Evolutionary conservation across 1,140 invertebrate species (phyloP).

Genomic region (Drosophila parabipectinata): DNA sequence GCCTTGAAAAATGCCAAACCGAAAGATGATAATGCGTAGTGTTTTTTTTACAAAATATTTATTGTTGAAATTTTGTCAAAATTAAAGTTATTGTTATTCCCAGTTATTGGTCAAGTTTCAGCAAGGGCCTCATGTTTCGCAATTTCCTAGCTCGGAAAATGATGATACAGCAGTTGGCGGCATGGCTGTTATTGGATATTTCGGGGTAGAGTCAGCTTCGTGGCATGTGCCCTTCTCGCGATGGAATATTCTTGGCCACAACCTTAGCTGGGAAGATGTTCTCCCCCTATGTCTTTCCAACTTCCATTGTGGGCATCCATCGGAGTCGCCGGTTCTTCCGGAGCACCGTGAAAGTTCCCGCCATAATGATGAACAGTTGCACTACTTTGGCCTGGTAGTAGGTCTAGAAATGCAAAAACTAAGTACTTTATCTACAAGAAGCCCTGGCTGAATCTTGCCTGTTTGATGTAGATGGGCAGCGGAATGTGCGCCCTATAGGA

Average conservation of each 20-base stretch:
- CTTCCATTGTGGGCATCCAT: not conserved
- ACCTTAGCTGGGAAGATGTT: too few relatives aligned
- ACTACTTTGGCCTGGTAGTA: slow-evolving; percentile 72
- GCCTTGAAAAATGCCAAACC: too few relatives aligned
- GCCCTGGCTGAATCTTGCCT: slow-evolving; percentile 19
- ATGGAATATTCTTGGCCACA: too few relatives aligned
- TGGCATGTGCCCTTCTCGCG: too few relatives aligned
- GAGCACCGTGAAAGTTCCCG: slow-evolving; percentile 50
- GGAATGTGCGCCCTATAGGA: slow-evolving; percentile 54
- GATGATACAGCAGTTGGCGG: not conserved
- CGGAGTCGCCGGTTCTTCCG: slow-evolving; percentile 22
- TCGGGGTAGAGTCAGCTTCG: not conserved
- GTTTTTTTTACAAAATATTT: not conserved
- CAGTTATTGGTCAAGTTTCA: not conserved
- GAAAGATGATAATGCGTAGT: not conserved
- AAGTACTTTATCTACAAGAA: not conserved
- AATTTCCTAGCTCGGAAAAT: not conserved
- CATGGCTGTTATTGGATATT: not conserved
- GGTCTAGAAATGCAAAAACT: slow-evolving; percentile 41
- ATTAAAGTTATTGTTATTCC: not conserved
- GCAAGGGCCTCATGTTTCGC: not conserved
- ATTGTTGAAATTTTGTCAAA: not conserved
- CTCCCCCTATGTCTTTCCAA: not conserved
- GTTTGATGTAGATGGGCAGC: slow-evolving; percentile 64
- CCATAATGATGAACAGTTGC: slow-evolving; percentile 63